Evolutionary conservation across 2,888 invertebrate species (phyloP), one percentile per base, ranked within the genome.

Genomic region (Taphrorychus bicolor): DNA sequence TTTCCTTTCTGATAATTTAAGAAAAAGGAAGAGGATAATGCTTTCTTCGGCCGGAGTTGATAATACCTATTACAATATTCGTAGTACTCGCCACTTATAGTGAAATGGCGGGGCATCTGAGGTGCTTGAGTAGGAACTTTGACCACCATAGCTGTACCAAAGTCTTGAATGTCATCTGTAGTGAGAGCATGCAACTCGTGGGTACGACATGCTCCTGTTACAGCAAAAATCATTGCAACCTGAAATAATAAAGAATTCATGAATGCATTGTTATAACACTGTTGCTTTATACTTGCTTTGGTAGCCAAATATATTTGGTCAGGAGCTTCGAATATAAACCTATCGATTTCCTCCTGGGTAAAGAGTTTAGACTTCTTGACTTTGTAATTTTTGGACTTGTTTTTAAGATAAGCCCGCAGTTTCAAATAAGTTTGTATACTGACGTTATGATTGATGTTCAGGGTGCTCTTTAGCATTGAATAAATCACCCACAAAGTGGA

Each of bases 331-430:
- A 5, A 5, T 9, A 54, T 32, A 9, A 54, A 54, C 18, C 18
- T 54, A 7, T 54, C 9, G 17, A 54, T 9, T 11, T 79, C 69
- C 40, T 73, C 70, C 21, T 72, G 65, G n/a, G 76, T 72, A 14
- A 78, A 76, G 17, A 64, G 69, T 65, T 74, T 73, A 2, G 78
- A 72, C 70, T 72, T 77, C 76, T 77, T 77, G 48, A 74, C 60
- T 49, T 32, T 18, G 69, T 74, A 77, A 22, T 77, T 78, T n/a
- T 69, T 11, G 11, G 70, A 69, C 49, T 72, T 70, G 7, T 32
- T 16, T 70, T 75, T 77, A 40, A 78, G 65, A 54, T 75, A 77
- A 5, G 65, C 68, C n/a, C 58, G 48, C 42, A 73, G 22, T 67
- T 68, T 71, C 18, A 23, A 3, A 24, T 73, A 72, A 21, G 40